Percentiles rank a stretch among this genome's conserved stretches.
Conservation (phyloP, 2,888 invertebrate species). For the Melolontha melolontha region DNA sequence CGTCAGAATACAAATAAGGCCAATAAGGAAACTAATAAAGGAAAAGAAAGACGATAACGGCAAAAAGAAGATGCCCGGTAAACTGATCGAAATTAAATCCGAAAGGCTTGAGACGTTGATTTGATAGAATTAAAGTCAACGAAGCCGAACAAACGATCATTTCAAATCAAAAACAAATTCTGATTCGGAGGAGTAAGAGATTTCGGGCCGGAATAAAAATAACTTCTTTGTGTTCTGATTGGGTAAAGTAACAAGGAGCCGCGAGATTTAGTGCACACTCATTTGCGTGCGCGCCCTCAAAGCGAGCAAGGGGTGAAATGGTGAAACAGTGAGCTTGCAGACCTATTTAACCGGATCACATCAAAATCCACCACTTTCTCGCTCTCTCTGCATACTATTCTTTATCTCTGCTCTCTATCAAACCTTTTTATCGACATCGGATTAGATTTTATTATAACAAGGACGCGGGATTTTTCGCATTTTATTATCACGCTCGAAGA, state of each 20-base stretch:
- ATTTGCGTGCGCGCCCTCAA: constrained; percentile 49
- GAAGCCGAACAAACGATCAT: constrained; percentile 43
- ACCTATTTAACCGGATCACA: constrained; percentile 54
- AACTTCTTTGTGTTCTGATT: constrained; percentile 49
- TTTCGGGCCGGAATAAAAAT: constrained; percentile 41
- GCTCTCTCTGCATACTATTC: constrained; percentile 34
- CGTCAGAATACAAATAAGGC: constrained; percentile 24
- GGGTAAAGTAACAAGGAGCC: constrained; percentile 52
- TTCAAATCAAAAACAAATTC: constrained; percentile 45
- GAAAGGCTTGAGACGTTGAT: constrained; percentile 42
- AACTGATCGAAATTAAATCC: constrained; percentile 39
- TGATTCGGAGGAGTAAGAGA: constrained; percentile 38
- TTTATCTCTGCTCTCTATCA: constrained; percentile 54
- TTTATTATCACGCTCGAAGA: constrained; percentile 47
- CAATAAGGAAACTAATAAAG: constrained; percentile 32
- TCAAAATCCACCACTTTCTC: constrained; percentile 45
- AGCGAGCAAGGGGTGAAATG: constrained; percentile 45
- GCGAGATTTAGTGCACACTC: constrained; percentile 54
- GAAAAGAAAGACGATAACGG: constrained; percentile 28
- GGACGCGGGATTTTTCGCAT: constrained; percentile 46
- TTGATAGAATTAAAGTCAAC: constrained; percentile 43
- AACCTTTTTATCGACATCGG: constrained; percentile 54
- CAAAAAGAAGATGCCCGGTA: constrained; percentile 18
- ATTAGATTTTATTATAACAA: constrained; percentile 56
- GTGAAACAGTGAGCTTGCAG: constrained; percentile 48